Base-by-base conservation (phyloP, 2,113 vertebrate genomes). In the Gracilinanus agilis region DNA sequence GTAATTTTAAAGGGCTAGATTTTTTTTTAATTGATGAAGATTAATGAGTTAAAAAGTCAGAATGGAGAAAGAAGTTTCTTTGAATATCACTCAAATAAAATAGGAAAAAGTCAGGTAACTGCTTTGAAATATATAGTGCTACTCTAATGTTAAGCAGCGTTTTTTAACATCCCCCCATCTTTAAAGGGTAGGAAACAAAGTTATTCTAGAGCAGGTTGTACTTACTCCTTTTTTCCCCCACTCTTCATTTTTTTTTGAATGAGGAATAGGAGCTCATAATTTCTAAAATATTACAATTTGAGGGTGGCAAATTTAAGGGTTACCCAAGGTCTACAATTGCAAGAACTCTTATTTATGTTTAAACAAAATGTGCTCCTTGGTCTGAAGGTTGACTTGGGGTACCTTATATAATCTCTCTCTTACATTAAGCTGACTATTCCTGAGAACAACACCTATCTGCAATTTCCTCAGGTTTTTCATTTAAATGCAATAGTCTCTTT, bases 381-480 rank as follows among this genome's bases (percentile, higher is more conserved):
- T 4, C 24, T 29, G 0, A 89, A 40, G 54, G 75, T 90, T 88
- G 3, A 94, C 90, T 92, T 94, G 53, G 67, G 19, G n/a, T 61
- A 88, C 27, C 91, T 56, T 91, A 56, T 95, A 88, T 91, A 90
- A n/a, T 23, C 58, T 94, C 92, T 95, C 55, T 96, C 55, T 96
- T 53, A 88, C 5, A 44, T 27, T 75, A 88, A 94, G 7, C 49
- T 58, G 24, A 55, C 55, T 19, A 44, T 88, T 95, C 88, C 92
- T 96, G 89, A 92, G 94, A 96, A 96, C 1, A 29, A 96, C 90
- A 49, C 90, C 53, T 44, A 29, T 3, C 9, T 24, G 75, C 55
- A 94, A 94, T 95, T 92, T 44, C 92, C 94, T 93, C 24, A 94
- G 91, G 97, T 83, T 34, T 93, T 91, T 93, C 24, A 23, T 40